phyloP scores from a whole-genome alignment of 2,797 vertebrate genomes.

The Acanthurus tractus region DNA sequence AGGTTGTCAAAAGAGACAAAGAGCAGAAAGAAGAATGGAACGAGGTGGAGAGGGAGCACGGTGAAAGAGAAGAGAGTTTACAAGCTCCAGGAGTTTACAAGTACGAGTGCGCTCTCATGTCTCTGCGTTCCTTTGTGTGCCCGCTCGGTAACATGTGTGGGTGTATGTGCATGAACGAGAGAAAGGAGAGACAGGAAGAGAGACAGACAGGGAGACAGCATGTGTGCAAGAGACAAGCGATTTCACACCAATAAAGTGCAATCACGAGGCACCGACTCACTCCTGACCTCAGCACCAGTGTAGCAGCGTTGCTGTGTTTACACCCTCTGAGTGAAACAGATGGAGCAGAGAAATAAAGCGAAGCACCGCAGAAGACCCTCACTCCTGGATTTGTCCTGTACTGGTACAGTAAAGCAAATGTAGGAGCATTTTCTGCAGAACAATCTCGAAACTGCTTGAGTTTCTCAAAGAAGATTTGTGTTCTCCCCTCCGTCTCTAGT shows the following conservation, averaged over 20 bases:
- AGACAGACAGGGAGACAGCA: slow-evolving; percentile 14
- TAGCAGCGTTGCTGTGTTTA: slow-evolving; percentile 55
- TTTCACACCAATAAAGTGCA: slow-evolving; percentile 69
- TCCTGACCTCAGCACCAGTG: slow-evolving; percentile 62
- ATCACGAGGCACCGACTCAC: slow-evolving; percentile 67
- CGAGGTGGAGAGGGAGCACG: slow-evolving; percentile 23
- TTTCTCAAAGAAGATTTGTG: not conserved
- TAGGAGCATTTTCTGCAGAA: not conserved
- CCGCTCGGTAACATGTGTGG: slow-evolving; percentile 15
- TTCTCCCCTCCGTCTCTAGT: too few relatives aligned
- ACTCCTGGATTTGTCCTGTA: not conserved
- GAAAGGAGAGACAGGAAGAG: slow-evolving; percentile 10
- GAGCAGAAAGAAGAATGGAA: slow-evolving; percentile 50
- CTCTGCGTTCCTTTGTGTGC: slow-evolving; percentile 16
- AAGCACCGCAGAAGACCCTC: slow-evolving; percentile 25
- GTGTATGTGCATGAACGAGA: slow-evolving; percentile 26
- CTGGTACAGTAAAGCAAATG: not conserved
- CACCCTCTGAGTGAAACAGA: slow-evolving; percentile 62
- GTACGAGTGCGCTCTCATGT: slow-evolving; percentile 9
- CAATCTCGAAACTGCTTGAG: not conserved
- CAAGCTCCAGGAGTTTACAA: slow-evolving; percentile 60
- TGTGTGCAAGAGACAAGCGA: slow-evolving; percentile 40
- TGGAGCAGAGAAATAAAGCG: slow-evolving; percentile 47
- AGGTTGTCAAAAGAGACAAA: slow-evolving; percentile 64
- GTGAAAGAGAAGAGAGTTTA: slow-evolving; percentile 50